Evolutionary conservation across 2,113 vertebrate species (phyloP).

Genomic region (Calyptomena viridis): DNA sequence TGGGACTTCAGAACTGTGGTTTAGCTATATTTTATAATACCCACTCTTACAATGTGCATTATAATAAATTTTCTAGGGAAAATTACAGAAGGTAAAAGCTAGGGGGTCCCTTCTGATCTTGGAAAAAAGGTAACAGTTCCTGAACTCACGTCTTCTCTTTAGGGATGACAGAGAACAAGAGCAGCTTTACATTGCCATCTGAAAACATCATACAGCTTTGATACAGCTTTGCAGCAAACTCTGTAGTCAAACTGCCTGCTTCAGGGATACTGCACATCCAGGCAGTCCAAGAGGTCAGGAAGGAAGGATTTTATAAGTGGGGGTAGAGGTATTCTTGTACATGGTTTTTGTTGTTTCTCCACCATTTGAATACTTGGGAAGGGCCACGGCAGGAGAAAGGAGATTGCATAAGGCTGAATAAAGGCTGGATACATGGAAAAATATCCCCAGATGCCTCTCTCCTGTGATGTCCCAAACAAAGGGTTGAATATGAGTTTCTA

Average conservation of each 20-base stretch:
- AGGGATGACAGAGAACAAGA: background rate
- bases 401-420: background rate
- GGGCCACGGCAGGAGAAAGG: background rate
- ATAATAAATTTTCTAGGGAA: background rate
- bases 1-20: background rate
- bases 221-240: background rate
- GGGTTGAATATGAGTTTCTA: background rate
- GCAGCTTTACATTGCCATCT: background rate
- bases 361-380: background rate
- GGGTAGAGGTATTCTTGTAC: too few species aligned
- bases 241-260: background rate
- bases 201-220: background rate
- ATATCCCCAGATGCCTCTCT: background rate
- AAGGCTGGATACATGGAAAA: background rate
- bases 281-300: background rate
- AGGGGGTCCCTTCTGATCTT: background rate
- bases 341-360: background rate
- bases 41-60: background rate
- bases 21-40: background rate
- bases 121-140: background rate
- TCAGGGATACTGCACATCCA: background rate
- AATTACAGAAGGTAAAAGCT: background rate
- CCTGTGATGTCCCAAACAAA: background rate
- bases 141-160: background rate
- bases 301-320: background rate